A percentile compares a stretch with the other conserved stretches of the same genome.
Evolutionary conservation across 2,113 vertebrate genomes (phyloP).

Genomic region (Cyrtonyx montezumae): DNA sequence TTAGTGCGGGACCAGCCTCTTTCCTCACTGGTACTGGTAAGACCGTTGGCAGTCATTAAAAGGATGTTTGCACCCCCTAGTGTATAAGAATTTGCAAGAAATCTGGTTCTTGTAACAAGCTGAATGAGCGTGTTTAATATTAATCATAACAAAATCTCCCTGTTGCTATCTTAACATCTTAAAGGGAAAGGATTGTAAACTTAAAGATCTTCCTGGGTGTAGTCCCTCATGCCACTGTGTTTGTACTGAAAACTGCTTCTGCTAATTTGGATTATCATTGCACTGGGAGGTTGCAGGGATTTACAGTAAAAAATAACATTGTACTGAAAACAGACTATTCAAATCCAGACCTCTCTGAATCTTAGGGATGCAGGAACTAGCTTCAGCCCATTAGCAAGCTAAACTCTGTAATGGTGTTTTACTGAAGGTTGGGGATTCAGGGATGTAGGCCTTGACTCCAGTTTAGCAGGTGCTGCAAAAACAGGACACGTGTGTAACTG

Average conservation of each 20-base stretch:
- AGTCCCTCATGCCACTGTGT: background rate
- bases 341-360: background rate
- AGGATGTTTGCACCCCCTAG: constrained; percentile 73
- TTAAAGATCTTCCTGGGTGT: background rate
- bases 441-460: background rate
- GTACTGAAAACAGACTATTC: background rate
- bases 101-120: background rate
- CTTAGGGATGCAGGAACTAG: background rate
- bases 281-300: background rate
- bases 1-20: background rate
- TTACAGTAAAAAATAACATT: background rate
- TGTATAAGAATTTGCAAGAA: constrained; percentile 27
- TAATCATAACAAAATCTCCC: constrained; percentile 3
- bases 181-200: background rate
- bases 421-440: background rate
- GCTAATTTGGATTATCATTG: background rate
- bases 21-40: background rate
- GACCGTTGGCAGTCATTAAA: background rate
- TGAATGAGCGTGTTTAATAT: background rate
- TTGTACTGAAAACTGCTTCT: background rate
- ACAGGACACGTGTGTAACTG: background rate
- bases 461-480: background rate
- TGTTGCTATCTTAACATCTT: background rate
- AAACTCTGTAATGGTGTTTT: background rate
- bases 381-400: background rate